phyloP scores from a whole-genome alignment of 2,797 vertebrate genomes.

The Tiaroga cobitis region DNA sequence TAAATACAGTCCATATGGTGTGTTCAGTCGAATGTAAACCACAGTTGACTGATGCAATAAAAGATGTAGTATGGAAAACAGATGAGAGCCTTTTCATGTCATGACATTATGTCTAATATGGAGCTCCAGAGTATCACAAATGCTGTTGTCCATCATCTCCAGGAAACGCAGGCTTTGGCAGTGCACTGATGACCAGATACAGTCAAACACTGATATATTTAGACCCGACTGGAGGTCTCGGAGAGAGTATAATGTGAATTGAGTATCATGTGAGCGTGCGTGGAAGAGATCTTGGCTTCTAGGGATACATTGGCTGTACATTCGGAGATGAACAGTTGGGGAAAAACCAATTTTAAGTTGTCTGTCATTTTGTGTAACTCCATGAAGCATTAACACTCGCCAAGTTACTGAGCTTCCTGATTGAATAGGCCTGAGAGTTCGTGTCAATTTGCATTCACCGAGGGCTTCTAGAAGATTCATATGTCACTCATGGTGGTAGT shows the following conservation, averaged over 20 bases:
- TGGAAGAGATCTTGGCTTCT: constrained; percentile 2
- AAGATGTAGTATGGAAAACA: constrained; percentile 35
- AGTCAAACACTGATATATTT: constrained; percentile 46
- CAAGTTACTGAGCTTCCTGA: background rate
- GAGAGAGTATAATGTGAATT: constrained; percentile 47
- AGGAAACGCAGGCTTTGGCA: constrained; percentile 45
- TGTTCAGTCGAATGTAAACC: background rate
- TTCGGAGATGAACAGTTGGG: background rate
- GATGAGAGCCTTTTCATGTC: constrained; percentile 37
- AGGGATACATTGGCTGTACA: background rate
- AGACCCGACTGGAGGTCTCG: constrained; percentile 41
- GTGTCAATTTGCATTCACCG: background rate
- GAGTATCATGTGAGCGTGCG: constrained; percentile 7
- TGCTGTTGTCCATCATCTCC: constrained; percentile 53
- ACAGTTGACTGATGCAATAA: constrained; percentile 11
- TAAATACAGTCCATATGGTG: constrained; percentile 34
- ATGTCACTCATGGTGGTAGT: background rate
- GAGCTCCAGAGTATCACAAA: constrained; percentile 30
- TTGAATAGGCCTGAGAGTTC: background rate
- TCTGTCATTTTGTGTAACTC: background rate
- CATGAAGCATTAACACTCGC: background rate
- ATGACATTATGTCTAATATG: constrained; percentile 5
- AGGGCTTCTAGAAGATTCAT: background rate
- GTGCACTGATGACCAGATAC: constrained; percentile 39
- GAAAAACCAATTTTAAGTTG: background rate